Evolutionary conservation across 2,888 invertebrate species (phyloP).

Genomic region (Disparrhopalites patrizii): DNA sequence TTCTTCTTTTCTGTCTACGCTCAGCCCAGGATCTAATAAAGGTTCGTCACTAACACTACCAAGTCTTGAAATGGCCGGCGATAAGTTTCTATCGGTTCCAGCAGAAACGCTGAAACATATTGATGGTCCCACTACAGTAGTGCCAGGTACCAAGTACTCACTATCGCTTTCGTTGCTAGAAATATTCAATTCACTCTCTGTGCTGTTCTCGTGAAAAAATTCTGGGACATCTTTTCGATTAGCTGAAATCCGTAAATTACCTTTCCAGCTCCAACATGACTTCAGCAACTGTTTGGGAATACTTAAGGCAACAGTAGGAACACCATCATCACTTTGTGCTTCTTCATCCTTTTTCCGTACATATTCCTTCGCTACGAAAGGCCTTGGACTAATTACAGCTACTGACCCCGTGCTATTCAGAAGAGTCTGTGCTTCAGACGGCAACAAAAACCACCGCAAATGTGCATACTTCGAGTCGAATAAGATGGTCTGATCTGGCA

Average conservation of each 20-base stretch:
- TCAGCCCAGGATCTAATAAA: slow-evolving; percentile 15
- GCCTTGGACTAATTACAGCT: not conserved
- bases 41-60: slow-evolving; percentile 9
- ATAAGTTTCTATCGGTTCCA: not conserved
- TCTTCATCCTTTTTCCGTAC: not conserved
- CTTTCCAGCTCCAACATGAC: slow-evolving; percentile 19
- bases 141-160: slow-evolving; percentile 33
- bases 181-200: slow-evolving; percentile 34
- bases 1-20: no score
- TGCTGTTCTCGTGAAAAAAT: slow-evolving; percentile 28
- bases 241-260: slow-evolving; percentile 1
- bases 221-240: not conserved
- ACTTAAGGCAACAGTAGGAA: not conserved
- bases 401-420: slow-evolving; percentile 50
- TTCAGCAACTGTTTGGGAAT: slow-evolving; percentile 12
- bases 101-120: slow-evolving; percentile 40
- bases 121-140: slow-evolving; percentile 43
- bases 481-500: slow-evolving; percentile 68
- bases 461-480: slow-evolving; percentile 66
- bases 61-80: slow-evolving; percentile 3
- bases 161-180: slow-evolving; percentile 39
- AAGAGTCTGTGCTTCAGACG: slow-evolving; percentile 77
- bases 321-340: not conserved
- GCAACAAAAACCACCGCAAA: slow-evolving; percentile 83
- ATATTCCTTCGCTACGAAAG: slow-evolving; percentile 20